Evolutionary conservation across 2,888 invertebrate genomes (phyloP), one percentile per base, ranked within the genome.

Genomic region (Erebia aethiops): DNA sequence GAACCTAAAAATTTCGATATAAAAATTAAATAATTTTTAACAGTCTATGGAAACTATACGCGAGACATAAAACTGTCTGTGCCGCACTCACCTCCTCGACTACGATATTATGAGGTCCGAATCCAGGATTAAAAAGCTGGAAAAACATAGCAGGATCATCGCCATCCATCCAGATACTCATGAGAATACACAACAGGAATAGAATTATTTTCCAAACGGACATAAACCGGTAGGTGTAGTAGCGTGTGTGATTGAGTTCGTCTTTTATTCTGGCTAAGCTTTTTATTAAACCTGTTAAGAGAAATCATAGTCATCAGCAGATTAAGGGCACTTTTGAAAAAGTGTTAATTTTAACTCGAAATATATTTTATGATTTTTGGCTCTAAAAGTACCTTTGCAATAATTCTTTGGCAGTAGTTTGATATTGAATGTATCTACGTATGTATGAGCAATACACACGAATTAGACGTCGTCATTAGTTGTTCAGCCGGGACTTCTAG

Each of bases 201-300:
- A 97, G 77, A 9, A 94, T 69, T 69, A 98, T 97, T 92, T 99
- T 99, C 98, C 98, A 99, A 0, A 97, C 87, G 0, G 98, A 97
- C 67, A 99, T 95, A 82, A 98, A 97, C 80, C 98, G 95, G 88
- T 98, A 98, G 2, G 96, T 97, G 87, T 98, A 98, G 82, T 98
- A 98, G 65, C 98, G 95, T 1, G 97, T 97, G 69, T 95, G 91
- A 74, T 95, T 95, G 75, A 99, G 92, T 68, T 97, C 96, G 67
- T 96, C 97, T 84, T 97, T 97, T 63, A 98, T 94, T 83, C 96
- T 95, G 11, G 96, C 97, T 80, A 97, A 91, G 58, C 94, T 94
- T 83, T 96, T 96, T 63, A 98, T 95, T 74, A 96, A 90, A 62
- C 95, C 95, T 95, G 87, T 52, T 9, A n/a, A 52, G 16, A 52